These are phyloP conservation scores for Cordylochernes scorpioides DNA, from an alignment of 2,888 invertebrate genomes.

Conservation along the genomic window DNA sequence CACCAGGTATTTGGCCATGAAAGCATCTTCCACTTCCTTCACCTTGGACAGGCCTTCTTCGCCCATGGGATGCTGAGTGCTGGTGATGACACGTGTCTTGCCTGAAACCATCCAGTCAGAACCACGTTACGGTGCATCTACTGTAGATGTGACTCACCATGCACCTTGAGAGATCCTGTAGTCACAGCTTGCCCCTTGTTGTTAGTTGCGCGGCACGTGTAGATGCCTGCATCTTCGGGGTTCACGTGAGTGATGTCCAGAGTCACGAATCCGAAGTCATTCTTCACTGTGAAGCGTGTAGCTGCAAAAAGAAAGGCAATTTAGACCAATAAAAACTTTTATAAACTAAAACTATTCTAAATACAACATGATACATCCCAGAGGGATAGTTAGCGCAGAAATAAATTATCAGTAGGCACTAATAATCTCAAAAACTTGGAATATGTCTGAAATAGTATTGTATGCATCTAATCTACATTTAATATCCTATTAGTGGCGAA, in stretches of 20 bases:
- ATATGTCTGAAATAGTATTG: too few species aligned
- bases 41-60: conserved; percentile 64
- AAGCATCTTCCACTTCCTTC: conserved; percentile 58
- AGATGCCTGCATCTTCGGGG: conserved; percentile 70
- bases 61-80: conserved; percentile 65
- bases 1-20: conserved; percentile 35
- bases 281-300: conserved; percentile 63
- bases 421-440: too few species aligned
- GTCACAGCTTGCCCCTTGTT: conserved; percentile 66
- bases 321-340: too few species aligned
- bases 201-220: conserved; percentile 67
- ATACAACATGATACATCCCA: too few species aligned
- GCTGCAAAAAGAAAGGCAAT: conserved; percentile 30
- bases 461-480: too few species aligned
- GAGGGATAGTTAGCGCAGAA: too few species aligned
- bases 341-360: too few species aligned
- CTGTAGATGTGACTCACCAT: conserved; percentile 32
- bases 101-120: conserved; percentile 9
- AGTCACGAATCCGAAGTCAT: conserved; percentile 85
- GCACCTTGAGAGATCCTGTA: conserved; percentile 59
- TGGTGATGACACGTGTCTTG: conserved; percentile 20
- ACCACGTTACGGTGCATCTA: not conserved
- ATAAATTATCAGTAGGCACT: too few species aligned
- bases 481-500: too few species aligned
- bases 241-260: conserved; percentile 63